phyloP scores from a whole-genome alignment of 2,888 invertebrate species.

The Bhutanitis thaidina region DNA sequence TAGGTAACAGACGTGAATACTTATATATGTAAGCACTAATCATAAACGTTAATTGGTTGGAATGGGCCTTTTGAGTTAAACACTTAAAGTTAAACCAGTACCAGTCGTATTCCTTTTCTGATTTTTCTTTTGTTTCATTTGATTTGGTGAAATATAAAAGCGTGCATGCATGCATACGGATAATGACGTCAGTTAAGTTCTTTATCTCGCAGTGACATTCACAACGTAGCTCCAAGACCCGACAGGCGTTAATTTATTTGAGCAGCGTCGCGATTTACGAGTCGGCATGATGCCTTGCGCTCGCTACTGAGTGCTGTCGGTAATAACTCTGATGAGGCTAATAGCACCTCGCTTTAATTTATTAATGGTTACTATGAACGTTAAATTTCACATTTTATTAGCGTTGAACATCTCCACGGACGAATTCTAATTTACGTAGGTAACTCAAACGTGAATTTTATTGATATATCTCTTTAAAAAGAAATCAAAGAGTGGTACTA shows the following conservation, averaged over 20 bases:
- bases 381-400: not conserved
- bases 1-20: too few relatives aligned
- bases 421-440: not conserved
- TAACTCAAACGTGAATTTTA: too few relatives aligned
- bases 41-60: too few relatives aligned
- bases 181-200: conserved; percentile 34
- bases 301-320: conserved; percentile 25
- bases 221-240: conserved; percentile 28
- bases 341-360: conserved; percentile 9
- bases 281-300: conserved; percentile 27
- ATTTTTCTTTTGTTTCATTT: too few relatives aligned
- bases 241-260: conserved; percentile 51
- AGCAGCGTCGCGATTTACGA: conserved; percentile 43
- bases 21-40: too few relatives aligned
- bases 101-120: too few relatives aligned
- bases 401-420: not conserved
- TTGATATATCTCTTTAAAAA: too few relatives aligned
- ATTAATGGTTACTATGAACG: conserved; percentile 7
- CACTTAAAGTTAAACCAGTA: too few relatives aligned
- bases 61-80: too few relatives aligned
- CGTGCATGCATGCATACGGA: conserved; percentile 53
- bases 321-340: conserved; percentile 16
- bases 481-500: too few relatives aligned
- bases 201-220: conserved; percentile 21
- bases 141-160: conserved; percentile 12